These are phyloP conservation scores for Sebastes trivittatus DNA, from an alignment of 2,797 vertebrate species.

Conservation along the genomic window DNA sequence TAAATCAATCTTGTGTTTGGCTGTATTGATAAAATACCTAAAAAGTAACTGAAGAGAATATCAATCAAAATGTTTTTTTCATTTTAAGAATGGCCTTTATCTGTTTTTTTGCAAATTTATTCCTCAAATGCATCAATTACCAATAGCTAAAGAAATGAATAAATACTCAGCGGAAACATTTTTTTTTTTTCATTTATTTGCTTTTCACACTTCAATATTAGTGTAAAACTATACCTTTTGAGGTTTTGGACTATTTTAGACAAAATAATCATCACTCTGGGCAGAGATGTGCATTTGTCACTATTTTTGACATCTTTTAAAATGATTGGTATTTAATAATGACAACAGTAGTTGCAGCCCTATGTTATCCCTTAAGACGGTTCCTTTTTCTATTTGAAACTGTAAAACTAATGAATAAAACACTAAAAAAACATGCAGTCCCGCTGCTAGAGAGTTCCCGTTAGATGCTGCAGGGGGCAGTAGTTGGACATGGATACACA, in stretches of 20 bases:
- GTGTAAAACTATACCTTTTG: neutral
- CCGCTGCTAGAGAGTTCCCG: neutral
- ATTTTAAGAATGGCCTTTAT: too few species aligned
- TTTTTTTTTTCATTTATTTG: neutral
- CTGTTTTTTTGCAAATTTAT: too few species aligned
- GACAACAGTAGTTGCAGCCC: neutral
- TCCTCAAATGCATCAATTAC: too few species aligned
- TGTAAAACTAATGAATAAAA: neutral
- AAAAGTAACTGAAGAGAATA: too few species aligned
- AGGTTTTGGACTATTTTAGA: neutral
- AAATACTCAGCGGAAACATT: too few species aligned
- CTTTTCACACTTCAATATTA: neutral
- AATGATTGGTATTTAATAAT: neutral
- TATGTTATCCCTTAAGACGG: neutral
- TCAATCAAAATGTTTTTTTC: too few species aligned
- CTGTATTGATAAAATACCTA: too few species aligned
- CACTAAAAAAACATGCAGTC: neutral
- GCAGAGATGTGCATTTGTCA: neutral
- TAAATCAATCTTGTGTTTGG: too few species aligned
- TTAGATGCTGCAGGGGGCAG: conserved; percentile 69
- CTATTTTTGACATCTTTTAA: neutral
- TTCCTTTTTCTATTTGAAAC: neutral
- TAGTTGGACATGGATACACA: conserved; percentile 54
- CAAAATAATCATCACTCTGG: neutral
- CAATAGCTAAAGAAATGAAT: too few species aligned